Percentiles rank a stretch among this genome's conserved stretches.
Conservation (phyloP, 2,888 invertebrate genomes). For the Sphaerophoria taeniata region DNA sequence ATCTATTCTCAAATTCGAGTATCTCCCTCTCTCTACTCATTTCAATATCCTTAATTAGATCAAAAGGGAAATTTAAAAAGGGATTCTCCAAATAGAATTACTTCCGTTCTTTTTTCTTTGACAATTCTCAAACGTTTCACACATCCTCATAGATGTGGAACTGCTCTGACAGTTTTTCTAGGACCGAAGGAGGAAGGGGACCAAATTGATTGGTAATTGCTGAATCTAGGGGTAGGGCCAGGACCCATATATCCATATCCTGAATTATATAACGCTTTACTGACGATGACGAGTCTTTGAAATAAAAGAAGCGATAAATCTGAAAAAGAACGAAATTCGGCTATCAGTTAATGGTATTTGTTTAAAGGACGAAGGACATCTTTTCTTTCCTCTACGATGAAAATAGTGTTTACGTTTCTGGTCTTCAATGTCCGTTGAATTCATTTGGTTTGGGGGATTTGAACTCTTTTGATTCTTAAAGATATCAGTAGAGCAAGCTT, state of each 20-base stretch:
- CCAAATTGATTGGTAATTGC: constrained; percentile 41
- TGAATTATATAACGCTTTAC: constrained; percentile 14
- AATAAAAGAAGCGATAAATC: background rate
- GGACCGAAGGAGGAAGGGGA: constrained; percentile 1
- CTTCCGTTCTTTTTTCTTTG: constrained; percentile 60
- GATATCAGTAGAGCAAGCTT: too few relatives aligned
- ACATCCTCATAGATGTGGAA: constrained; percentile 5
- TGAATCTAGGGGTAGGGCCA: background rate
- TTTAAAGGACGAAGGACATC: constrained; percentile 44
- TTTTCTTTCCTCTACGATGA: constrained; percentile 2
- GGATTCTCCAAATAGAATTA: constrained; percentile 71
- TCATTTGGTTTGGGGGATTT: constrained; percentile 54
- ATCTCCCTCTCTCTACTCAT: constrained; percentile 43
- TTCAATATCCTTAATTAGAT: constrained; percentile 73
- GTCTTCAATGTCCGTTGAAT: constrained; percentile 38
- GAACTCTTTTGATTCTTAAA: constrained; percentile 21
- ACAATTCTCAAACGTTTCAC: background rate
- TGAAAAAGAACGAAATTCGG: background rate
- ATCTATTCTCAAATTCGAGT: constrained; percentile 6
- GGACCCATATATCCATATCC: constrained; percentile 35
- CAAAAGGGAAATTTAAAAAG: constrained; percentile 67
- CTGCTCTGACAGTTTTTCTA: constrained; percentile 27
- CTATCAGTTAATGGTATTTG: constrained; percentile 25
- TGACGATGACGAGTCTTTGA: too few relatives aligned
- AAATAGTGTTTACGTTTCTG: constrained; percentile 27